Evolutionary conservation across 2,113 vertebrate species (phyloP).

Genomic region (Phrynocephalus versicolor): DNA sequence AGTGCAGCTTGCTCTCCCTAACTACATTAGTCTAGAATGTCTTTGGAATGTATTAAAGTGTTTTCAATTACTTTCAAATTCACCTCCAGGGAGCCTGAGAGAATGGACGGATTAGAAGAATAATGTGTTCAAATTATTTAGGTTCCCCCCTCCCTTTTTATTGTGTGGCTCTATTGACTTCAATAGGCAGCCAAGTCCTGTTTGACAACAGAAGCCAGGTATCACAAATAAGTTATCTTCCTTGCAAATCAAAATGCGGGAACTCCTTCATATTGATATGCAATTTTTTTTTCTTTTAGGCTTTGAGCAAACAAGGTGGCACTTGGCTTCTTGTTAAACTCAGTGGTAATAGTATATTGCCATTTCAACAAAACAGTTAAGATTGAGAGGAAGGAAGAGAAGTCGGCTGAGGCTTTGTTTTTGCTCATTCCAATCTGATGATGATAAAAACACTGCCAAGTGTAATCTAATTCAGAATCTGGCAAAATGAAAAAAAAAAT

Average conservation of each 20-base stretch:
- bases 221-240: constrained; percentile 62
- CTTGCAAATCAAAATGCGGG: constrained; percentile 54
- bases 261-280: constrained; percentile 58
- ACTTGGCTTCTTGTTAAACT: constrained; percentile 22
- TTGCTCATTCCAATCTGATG: neutral
- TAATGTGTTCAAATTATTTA: constrained; percentile 80
- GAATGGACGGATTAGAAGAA: constrained; percentile 74
- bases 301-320: neutral
- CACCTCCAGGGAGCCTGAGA: constrained; percentile 72
- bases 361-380: neutral
- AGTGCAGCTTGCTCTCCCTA: constrained; percentile 25
- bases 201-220: constrained; percentile 61
- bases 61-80: constrained; percentile 79
- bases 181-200: constrained; percentile 64
- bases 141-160: neutral
- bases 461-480: constrained; percentile 8
- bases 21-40: constrained; percentile 61
- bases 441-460: constrained; percentile 4
- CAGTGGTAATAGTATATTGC: neutral
- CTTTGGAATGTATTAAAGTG: constrained; percentile 68
- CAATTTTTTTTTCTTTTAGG: constrained; percentile 41
- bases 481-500: neutral
- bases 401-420: neutral
- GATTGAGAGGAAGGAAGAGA: neutral
- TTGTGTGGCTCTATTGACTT: constrained; percentile 61